Conservation (phyloP, 2,888 invertebrate species). For the Cephalotes varians region DNA sequence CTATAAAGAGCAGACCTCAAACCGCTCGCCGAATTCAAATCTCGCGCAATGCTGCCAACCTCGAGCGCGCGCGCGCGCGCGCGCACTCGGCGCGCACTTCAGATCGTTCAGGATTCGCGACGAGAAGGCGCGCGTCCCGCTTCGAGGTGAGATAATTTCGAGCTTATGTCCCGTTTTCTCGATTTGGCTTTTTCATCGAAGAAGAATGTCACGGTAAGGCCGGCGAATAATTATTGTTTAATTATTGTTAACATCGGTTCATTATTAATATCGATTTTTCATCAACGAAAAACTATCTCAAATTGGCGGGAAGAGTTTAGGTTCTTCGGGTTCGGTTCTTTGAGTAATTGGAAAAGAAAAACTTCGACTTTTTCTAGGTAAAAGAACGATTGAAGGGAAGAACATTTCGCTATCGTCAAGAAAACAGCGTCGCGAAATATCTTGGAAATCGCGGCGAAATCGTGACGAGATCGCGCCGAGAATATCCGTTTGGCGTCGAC, state of each 20-base stretch:
- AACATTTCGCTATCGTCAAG: no score
- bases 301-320: no score
- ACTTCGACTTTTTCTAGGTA: no score
- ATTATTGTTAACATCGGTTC: neutral
- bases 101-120: neutral
- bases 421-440: no score
- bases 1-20: neutral
- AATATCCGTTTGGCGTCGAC: no score
- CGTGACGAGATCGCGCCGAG: no score
- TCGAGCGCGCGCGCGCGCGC: neutral
- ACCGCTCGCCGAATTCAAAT: neutral
- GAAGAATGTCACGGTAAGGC: neutral
- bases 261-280: no score
- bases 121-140: neutral
- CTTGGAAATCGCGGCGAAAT: no score
- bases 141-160: conserved; percentile 3
- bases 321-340: no score
- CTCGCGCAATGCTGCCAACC: neutral
- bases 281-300: no score
- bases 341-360: no score
- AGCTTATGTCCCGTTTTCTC: neutral
- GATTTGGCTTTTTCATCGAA: neutral
- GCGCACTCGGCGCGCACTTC: neutral
- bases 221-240: neutral
- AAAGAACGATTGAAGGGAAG: no score